phyloP scores from a whole-genome alignment of 1,140 invertebrate genomes.

The Monochamus saltuarius region DNA sequence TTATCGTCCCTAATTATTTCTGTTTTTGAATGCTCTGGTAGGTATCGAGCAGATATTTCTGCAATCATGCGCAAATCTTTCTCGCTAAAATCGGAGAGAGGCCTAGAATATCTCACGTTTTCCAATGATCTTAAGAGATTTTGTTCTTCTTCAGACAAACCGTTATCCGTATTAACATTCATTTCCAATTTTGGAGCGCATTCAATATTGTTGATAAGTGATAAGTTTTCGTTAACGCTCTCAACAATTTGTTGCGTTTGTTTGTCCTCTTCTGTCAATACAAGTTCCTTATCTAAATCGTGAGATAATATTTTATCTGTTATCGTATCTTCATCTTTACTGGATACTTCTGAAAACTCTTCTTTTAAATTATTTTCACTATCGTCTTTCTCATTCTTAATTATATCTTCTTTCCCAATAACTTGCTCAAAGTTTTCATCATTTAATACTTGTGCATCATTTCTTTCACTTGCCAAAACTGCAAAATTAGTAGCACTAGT shows the following conservation, averaged over 20 bases:
- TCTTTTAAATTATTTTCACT: too few species aligned
- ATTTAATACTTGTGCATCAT: not conserved
- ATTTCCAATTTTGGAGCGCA: too few species aligned
- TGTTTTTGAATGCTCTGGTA: not conserved
- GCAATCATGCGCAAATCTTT: slow-evolving; percentile 32
- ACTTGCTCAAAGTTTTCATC: not conserved
- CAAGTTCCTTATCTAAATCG: slow-evolving; percentile 2
- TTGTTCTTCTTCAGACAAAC: slow-evolving; percentile 15
- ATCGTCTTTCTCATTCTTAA: not conserved
- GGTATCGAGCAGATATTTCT: slow-evolving; percentile 17
- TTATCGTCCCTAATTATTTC: too few species aligned
- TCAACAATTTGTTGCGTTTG: too few species aligned
- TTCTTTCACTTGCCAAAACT: not conserved
- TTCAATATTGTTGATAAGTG: too few species aligned
- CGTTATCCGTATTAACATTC: too few species aligned
- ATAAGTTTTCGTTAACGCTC: too few species aligned
- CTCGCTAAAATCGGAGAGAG: slow-evolving; percentile 34
- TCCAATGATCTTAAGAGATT: slow-evolving; percentile 4
- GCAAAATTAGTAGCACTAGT: not conserved
- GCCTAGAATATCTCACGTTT: slow-evolving; percentile 17
- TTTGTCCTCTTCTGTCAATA: slow-evolving; percentile 14
- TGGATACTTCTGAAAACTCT: not conserved
- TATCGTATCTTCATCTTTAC: slow-evolving; percentile 2
- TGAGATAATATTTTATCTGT: not conserved
- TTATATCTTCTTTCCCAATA: not conserved